A percentile compares a stretch with the other conserved stretches of the same genome.
Evolutionary conservation across 2,888 invertebrate species (phyloP).

Genomic region (Melitaea athalia): DNA sequence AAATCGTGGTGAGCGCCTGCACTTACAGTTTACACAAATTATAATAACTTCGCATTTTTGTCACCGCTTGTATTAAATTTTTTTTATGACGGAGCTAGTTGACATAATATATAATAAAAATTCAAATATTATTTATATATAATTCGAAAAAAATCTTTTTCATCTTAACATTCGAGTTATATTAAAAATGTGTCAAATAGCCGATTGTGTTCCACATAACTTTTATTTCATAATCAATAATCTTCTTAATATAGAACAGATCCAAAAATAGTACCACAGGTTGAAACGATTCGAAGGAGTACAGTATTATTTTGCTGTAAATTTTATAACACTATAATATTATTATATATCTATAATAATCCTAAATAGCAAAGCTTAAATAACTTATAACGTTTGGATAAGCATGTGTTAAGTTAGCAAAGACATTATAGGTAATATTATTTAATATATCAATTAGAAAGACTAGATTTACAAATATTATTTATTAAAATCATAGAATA

Average conservation of each 20-base stretch:
- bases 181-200: slow-evolving; percentile 1
- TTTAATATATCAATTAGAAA: slow-evolving; percentile 22
- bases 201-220: background rate
- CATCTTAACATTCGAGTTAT: background rate
- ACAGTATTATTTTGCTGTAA: background rate
- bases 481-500: slow-evolving; percentile 31
- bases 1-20: too few species aligned
- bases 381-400: slow-evolving; percentile 19
- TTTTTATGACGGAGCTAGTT: background rate
- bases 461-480: slow-evolving; percentile 33
- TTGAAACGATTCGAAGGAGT: background rate
- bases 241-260: slow-evolving; percentile 15
- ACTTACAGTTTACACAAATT: too few species aligned
- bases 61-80: background rate
- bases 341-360: background rate
- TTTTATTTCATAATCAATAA: background rate
- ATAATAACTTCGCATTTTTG: too few species aligned
- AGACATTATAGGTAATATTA: slow-evolving; percentile 10
- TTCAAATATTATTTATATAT: too few species aligned
- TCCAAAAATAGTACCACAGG: slow-evolving; percentile 23
- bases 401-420: slow-evolving; percentile 25
- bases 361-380: slow-evolving; percentile 4
- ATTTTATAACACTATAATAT: background rate
- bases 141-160: too few species aligned
- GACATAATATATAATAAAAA: background rate